Conservation (phyloP, 2,797 vertebrate species). For the Pogonophryne albipinna region DNA sequence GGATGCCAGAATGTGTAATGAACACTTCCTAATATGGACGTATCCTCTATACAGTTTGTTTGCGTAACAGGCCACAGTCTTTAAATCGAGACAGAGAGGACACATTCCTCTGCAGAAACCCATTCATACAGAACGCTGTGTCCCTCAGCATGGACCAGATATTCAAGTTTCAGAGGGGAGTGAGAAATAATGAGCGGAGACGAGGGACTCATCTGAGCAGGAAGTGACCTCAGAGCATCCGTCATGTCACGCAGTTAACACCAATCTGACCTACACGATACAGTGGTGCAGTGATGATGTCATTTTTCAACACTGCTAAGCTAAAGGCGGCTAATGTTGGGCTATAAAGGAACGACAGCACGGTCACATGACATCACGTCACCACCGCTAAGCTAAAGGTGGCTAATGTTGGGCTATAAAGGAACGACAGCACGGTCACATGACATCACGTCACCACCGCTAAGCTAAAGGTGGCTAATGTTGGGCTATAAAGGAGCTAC, state of each 20-base stretch:
- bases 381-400: no score
- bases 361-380: no score
- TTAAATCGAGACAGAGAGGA: constrained; percentile 9
- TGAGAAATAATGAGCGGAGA: constrained; percentile 43
- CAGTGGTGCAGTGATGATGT: no score
- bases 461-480: no score
- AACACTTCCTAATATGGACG: constrained; percentile 39
- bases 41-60: constrained; percentile 15
- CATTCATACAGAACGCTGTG: constrained; percentile 14
- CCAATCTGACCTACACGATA: not conserved
- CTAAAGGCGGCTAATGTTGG: no score
- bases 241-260: constrained; percentile 6
- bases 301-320: no score
- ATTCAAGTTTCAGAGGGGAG: constrained; percentile 35
- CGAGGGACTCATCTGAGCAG: constrained; percentile 40
- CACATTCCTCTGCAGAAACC: constrained; percentile 25
- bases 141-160: constrained; percentile 29
- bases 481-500: no score
- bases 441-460: no score
- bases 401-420: no score
- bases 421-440: no score
- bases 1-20: constrained; percentile 15
- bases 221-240: constrained; percentile 50
- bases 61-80: constrained; percentile 8
- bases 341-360: no score